Percentiles rank a stretch among this genome's conserved stretches.
These are phyloP conservation scores for Andrena chrysosceles DNA, from an alignment of 2,888 invertebrate species.

Conservation along the genomic window DNA sequence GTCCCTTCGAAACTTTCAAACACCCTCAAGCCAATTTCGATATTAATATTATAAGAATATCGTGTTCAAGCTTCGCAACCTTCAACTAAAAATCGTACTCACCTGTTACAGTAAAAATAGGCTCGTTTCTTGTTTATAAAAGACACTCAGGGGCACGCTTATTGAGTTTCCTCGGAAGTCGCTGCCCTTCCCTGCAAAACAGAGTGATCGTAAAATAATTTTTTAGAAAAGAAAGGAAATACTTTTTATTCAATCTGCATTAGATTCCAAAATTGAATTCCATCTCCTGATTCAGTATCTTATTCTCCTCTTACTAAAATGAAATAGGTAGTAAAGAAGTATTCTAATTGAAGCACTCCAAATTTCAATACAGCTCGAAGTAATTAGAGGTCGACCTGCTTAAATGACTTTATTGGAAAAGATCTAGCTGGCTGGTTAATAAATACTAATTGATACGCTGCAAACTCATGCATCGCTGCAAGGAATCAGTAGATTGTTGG, in stretches of 20 bases:
- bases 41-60: not conserved
- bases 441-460: not conserved
- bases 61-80: not conserved
- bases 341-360: not conserved
- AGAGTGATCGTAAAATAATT: not conserved
- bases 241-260: not conserved
- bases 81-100: not conserved
- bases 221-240: not conserved
- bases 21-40: not conserved
- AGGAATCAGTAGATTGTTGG: not conserved
- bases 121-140: conserved; percentile 19
- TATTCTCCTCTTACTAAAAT: too few species aligned
- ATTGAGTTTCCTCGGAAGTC: conserved; percentile 19
- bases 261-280: too few species aligned
- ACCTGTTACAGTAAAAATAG: conserved; percentile 35
- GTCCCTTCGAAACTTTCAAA: not conserved
- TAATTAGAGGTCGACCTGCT: not conserved
- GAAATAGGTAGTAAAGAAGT: too few species aligned
- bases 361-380: not conserved
- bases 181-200: conserved; percentile 33
- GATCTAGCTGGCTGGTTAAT: not conserved
- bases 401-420: not conserved
- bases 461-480: not conserved
- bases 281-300: too few species aligned
- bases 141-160: not conserved